phyloP scores from a whole-genome alignment of 1,140 invertebrate genomes.

The Hypothenemus hampei region DNA sequence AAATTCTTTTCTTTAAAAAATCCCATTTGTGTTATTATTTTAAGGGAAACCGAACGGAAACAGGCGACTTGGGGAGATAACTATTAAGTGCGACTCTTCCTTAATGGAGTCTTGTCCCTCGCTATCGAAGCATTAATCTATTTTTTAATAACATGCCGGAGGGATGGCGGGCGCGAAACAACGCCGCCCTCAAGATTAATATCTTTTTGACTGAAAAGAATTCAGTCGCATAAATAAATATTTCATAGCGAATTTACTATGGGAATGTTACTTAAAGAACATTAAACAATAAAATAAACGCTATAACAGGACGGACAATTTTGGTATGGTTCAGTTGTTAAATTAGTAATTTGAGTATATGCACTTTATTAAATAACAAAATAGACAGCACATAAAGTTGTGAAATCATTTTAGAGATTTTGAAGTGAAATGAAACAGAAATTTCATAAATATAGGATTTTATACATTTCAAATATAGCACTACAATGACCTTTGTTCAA shows the following conservation, averaged over 20 bases:
- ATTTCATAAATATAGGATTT: too few relatives aligned
- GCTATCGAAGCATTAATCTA: constrained; percentile 16
- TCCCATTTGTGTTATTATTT: neutral
- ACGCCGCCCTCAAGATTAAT: constrained; percentile 12
- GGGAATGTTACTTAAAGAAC: too few relatives aligned
- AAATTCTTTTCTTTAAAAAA: neutral
- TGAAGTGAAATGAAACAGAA: too few relatives aligned
- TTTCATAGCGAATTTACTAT: neutral
- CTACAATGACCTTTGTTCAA: too few relatives aligned
- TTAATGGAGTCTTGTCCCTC: constrained; percentile 8
- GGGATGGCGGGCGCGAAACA: constrained; percentile 1
- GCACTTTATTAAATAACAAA: too few relatives aligned
- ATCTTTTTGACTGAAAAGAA: constrained; percentile 8
- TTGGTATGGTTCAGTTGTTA: too few relatives aligned
- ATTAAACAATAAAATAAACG: too few relatives aligned
- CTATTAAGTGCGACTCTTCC: constrained; percentile 12
- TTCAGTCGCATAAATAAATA: neutral
- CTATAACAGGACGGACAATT: too few relatives aligned
- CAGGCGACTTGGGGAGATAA: constrained; percentile 16
- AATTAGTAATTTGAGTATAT: too few relatives aligned
- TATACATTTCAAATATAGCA: too few relatives aligned
- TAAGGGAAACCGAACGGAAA: constrained; percentile 6
- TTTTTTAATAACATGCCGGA: constrained; percentile 16
- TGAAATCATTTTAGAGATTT: too few relatives aligned
- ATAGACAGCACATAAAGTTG: too few relatives aligned